Percentiles rank a stretch among this genome's conserved stretches.
phyloP scores from a whole-genome alignment of 64 coral and sea anemone genomes.

The Stichodactyla helianthus region DNA sequence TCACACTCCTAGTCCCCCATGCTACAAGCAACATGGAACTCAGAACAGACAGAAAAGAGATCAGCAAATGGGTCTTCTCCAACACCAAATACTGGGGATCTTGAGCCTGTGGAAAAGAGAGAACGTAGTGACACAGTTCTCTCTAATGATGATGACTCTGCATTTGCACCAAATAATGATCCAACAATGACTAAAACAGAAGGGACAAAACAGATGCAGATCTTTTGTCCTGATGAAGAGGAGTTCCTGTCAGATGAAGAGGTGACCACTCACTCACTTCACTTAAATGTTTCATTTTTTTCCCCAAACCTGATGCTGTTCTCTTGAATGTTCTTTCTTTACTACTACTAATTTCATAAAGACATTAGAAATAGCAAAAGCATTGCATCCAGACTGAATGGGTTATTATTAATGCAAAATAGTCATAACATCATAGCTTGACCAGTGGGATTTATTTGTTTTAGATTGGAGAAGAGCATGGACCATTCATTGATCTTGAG shows the following conservation, averaged over 20 bases:
- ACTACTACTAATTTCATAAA: no score
- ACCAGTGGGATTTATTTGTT: neutral
- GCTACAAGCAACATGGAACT: neutral
- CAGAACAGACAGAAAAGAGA: neutral
- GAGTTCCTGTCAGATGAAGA: conserved; percentile 82
- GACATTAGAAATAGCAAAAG: no score
- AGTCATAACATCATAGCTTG: no score
- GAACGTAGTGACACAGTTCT: conserved; percentile 29
- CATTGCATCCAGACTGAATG: no score
- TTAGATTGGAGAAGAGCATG: conserved; percentile 84
- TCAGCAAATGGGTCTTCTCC: neutral
- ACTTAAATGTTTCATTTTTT: neutral
- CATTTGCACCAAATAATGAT: neutral
- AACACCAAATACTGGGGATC: conserved; percentile 32
- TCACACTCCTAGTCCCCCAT: neutral
- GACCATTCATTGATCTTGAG: conserved; percentile 90
- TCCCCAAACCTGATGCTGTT: neutral
- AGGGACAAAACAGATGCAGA: conserved; percentile 23
- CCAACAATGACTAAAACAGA: neutral
- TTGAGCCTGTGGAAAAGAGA: conserved; percentile 45
- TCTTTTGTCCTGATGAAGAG: conserved; percentile 67
- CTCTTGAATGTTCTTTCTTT: no score
- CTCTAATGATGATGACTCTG: conserved; percentile 22
- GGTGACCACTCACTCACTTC: neutral
- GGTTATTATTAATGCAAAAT: no score